A percentile compares a stretch with the other conserved stretches of the same genome.
Evolutionary conservation across 2,888 invertebrate genomes (phyloP).

Genomic region (Notocelia uddmanniana): DNA sequence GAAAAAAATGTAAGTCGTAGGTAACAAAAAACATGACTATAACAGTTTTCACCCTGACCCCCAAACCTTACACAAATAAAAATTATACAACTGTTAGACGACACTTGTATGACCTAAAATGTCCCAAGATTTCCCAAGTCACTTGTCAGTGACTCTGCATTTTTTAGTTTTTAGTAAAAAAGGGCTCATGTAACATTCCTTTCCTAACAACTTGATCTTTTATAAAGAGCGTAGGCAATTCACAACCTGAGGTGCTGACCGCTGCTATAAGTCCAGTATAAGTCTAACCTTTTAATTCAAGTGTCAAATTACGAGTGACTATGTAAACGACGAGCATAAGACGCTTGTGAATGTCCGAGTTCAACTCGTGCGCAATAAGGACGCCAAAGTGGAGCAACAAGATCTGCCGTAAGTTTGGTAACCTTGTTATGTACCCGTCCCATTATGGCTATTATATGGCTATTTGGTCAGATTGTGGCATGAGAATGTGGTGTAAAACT

Average conservation of each 20-base stretch:
- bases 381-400: constrained; percentile 28
- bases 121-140: neutral
- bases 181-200: neutral
- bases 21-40: too few relatives aligned
- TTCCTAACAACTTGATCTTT: neutral
- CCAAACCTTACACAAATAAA: too few relatives aligned
- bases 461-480: constrained; percentile 31
- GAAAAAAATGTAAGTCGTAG: too few relatives aligned
- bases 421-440: constrained; percentile 41
- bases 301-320: neutral
- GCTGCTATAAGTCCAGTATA: neutral
- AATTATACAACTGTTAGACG: neutral
- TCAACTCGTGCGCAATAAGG: constrained; percentile 26
- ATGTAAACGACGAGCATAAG: neutral
- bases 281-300: neutral
- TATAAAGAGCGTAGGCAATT: neutral
- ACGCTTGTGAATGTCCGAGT: neutral
- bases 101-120: constrained; percentile 1
- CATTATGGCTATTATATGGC: constrained; percentile 43
- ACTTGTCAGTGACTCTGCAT: neutral
- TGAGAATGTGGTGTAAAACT: constrained; percentile 26
- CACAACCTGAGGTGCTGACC: neutral
- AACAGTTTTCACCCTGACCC: too few relatives aligned
- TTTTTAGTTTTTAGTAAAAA: neutral
- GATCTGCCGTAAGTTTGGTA: constrained; percentile 35